phyloP scores from a whole-genome alignment of 2,888 invertebrate species.

The Erebia palarica region DNA sequence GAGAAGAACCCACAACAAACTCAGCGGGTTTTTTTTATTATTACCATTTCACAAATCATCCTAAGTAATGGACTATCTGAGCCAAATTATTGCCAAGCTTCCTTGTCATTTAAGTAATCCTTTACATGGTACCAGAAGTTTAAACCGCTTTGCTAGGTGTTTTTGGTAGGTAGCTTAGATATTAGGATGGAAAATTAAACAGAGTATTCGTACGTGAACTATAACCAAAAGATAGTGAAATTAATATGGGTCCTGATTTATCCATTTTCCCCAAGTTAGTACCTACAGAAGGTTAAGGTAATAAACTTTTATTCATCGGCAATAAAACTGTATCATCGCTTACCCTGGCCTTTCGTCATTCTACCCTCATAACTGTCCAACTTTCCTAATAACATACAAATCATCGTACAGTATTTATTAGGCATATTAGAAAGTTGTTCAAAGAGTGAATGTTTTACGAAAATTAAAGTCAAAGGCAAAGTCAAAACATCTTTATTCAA shows the following conservation, averaged over 20 bases:
- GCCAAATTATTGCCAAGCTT: too few species aligned
- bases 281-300: conserved; percentile 21
- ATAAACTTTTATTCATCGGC: conserved; percentile 36
- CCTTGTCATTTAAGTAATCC: too few species aligned
- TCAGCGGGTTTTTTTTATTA: too few species aligned
- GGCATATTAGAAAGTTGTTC: conserved; percentile 1
- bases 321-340: conserved; percentile 38
- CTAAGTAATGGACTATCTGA: too few species aligned
- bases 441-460: conserved; percentile 2
- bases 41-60: too few species aligned
- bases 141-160: too few species aligned
- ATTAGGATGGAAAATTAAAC: neutral
- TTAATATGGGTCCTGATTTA: conserved; percentile 12
- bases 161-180: too few species aligned
- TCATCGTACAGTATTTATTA: conserved; percentile 3
- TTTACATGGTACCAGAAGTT: too few species aligned
- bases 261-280: conserved; percentile 8
- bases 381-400: conserved; percentile 24
- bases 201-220: too few species aligned
- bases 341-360: conserved; percentile 25
- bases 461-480: too few species aligned
- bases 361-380: conserved; percentile 28
- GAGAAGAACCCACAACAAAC: too few species aligned
- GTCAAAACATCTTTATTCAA: too few species aligned
- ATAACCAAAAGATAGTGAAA: conserved; percentile 1